Percentiles rank a stretch among this genome's conserved stretches.
These are phyloP conservation scores for Drosophila mayaguana DNA, from an alignment of 2,888 invertebrate species.

Conservation along the genomic window DNA sequence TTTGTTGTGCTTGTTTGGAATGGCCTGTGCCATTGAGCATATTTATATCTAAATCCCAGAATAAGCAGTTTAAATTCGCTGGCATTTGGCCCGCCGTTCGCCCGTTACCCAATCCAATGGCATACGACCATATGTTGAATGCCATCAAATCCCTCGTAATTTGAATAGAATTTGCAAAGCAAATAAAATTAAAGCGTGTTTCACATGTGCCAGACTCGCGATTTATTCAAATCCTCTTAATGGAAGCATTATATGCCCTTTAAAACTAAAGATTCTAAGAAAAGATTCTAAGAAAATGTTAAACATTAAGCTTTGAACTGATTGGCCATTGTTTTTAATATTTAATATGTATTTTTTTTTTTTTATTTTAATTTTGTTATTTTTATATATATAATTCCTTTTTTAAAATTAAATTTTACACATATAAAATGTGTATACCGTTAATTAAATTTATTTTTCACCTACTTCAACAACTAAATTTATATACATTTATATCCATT, in stretches of 20 bases:
- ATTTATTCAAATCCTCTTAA: conserved; percentile 63
- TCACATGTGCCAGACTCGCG: conserved; percentile 33
- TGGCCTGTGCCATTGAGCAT: conserved; percentile 45
- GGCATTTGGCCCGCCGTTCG: conserved; percentile 32
- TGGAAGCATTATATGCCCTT: conserved; percentile 46
- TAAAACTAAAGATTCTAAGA: conserved; percentile 7
- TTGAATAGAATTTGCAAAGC: conserved; percentile 75
- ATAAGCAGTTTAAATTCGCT: conserved; percentile 74
- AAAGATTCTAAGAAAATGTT: not conserved
- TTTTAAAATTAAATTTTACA: not conserved
- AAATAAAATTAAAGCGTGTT: conserved; percentile 64
- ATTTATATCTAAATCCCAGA: conserved; percentile 77
- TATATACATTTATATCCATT: not conserved
- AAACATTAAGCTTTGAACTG: not conserved
- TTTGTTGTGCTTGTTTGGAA: conserved; percentile 34
- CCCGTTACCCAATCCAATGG: not conserved
- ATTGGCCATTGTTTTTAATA: too few species aligned
- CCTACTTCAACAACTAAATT: not conserved
- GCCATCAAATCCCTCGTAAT: conserved; percentile 71
- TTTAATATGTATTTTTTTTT: not conserved
- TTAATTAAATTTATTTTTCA: not conserved
- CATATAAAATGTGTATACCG: not conserved
- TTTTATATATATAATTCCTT: not conserved
- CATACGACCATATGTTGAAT: conserved; percentile 73
- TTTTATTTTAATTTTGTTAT: not conserved